Evolutionary conservation across 1,140 invertebrate species (phyloP).

Genomic region (Phymastichus coffea): DNA sequence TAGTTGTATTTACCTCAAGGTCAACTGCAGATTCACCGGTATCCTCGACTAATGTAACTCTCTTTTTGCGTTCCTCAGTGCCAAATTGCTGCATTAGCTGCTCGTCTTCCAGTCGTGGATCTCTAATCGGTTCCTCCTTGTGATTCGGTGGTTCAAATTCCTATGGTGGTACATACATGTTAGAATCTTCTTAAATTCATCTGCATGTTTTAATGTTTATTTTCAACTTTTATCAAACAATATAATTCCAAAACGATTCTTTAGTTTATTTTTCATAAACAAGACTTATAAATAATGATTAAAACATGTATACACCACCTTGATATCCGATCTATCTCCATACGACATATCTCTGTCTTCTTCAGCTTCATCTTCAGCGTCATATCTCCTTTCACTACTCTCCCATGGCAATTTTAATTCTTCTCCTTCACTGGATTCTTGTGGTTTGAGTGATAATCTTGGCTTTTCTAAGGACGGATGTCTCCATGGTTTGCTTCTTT

Average conservation of each 20-base stretch:
- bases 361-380: constrained; percentile 5
- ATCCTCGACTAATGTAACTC: constrained; percentile 3
- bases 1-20: constrained; percentile 6
- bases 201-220: too few species aligned
- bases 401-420: constrained; percentile 43
- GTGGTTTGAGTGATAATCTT: constrained; percentile 39
- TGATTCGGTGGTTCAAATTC: background rate
- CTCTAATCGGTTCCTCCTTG: constrained; percentile 28
- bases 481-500: constrained; percentile 51
- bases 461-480: constrained; percentile 54
- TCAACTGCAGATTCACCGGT: constrained; percentile 14
- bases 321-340: constrained; percentile 15
- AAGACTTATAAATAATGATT: background rate
- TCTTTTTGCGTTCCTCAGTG: constrained; percentile 18
- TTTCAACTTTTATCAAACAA: too few species aligned
- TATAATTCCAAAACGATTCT: constrained; percentile 6
- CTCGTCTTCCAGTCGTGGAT: constrained; percentile 32
- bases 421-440: constrained; percentile 34
- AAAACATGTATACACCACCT: constrained; percentile 25
- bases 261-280: too few species aligned
- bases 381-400: constrained; percentile 18
- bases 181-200: too few species aligned
- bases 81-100: constrained; percentile 23
- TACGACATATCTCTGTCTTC: constrained; percentile 25
- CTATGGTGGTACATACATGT: constrained; percentile 25